Conservation (phyloP, 2,888 invertebrate genomes). For the Neocrepidodera transversa region DNA sequence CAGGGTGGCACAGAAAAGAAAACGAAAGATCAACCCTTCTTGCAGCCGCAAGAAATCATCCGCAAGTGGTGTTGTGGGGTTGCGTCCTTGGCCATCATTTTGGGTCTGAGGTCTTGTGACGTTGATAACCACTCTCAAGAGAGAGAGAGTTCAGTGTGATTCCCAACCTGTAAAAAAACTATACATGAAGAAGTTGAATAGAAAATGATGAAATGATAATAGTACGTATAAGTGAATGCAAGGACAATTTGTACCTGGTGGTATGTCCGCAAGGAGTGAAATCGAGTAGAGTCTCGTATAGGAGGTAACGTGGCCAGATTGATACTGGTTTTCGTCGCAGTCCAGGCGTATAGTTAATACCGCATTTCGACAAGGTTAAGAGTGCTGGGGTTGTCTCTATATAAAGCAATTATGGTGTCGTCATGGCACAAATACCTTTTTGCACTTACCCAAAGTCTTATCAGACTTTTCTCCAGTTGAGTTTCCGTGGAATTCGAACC, state of each 20-base stretch:
- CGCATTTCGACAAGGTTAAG: constrained; percentile 22
- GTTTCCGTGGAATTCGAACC: no score
- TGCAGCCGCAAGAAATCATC: no score
- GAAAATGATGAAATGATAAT: constrained; percentile 22
- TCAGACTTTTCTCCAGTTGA: no score
- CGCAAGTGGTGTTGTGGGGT: constrained; percentile 33
- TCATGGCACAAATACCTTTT: no score
- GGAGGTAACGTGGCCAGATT: constrained; percentile 38
- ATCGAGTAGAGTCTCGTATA: constrained; percentile 18
- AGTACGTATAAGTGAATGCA: no score
- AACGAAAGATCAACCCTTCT: no score
- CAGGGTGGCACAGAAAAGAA: no score
- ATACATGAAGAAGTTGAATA: constrained; percentile 20
- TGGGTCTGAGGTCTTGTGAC: constrained; percentile 27
- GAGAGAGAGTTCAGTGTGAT: constrained; percentile 32
- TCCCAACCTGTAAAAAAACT: constrained; percentile 27
- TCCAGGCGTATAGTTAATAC: constrained; percentile 16
- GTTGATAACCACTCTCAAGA: constrained; percentile 37
- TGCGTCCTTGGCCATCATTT: constrained; percentile 29
- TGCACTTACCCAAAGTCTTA: no score
- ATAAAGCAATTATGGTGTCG: constrained; percentile 17
- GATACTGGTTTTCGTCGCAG: constrained; percentile 18
- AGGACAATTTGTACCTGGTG: constrained; percentile 4
- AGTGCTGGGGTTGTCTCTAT: constrained; percentile 19
- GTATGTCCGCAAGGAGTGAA: constrained; percentile 20